These are phyloP conservation scores for Spizaetus ornatus DNA, from an alignment of 2,113 vertebrate species.

Conservation along the genomic window DNA sequence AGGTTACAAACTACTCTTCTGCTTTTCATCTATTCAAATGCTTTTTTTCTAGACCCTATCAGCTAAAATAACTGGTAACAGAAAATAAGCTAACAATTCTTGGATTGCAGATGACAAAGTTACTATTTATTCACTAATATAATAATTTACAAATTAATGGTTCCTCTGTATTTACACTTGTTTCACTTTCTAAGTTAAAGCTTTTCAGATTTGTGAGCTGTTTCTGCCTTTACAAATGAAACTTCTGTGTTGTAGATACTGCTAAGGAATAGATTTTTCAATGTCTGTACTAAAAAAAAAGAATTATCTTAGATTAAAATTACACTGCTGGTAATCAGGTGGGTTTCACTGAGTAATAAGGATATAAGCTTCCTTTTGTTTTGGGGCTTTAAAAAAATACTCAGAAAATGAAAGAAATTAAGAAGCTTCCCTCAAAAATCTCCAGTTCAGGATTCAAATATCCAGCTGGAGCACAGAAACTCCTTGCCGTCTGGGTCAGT, in stretches of 20 bases:
- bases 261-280: not conserved
- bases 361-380: not conserved
- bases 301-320: not conserved
- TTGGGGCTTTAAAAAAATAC: not conserved
- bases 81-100: not conserved
- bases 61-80: too few relatives aligned
- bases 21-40: not conserved
- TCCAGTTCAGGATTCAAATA: not conserved
- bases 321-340: not conserved
- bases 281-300: not conserved
- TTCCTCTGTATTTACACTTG: not conserved
- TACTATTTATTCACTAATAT: not conserved
- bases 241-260: not conserved
- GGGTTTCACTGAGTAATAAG: not conserved
- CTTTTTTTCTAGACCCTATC: not conserved
- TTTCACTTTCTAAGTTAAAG: not conserved
- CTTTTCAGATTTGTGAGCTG: not conserved
- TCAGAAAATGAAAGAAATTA: not conserved
- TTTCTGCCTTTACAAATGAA: not conserved
- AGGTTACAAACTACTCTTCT: not conserved
- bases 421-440: not conserved
- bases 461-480: not conserved
- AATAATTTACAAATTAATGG: not conserved
- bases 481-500: not conserved
- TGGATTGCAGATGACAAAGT: not conserved